Evolutionary conservation across 2,888 invertebrate genomes (phyloP).

Genomic region (Tanypteryx hageni): DNA sequence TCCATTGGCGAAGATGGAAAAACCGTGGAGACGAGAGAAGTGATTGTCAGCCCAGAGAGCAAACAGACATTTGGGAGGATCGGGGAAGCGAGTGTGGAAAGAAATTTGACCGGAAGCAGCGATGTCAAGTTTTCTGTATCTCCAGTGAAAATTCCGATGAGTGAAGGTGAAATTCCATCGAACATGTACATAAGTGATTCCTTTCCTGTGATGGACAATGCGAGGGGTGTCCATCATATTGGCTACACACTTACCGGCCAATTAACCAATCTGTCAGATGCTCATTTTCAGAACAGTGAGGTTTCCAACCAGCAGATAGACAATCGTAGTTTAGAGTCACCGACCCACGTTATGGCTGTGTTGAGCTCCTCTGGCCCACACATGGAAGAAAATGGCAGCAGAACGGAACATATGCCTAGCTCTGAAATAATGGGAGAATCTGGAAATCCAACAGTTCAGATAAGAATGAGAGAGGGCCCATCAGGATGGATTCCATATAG

Average conservation of each 20-base stretch:
- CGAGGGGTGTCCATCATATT: constrained; percentile 10
- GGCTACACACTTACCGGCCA: background rate
- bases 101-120: constrained; percentile 63
- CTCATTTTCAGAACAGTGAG: background rate
- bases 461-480: constrained; percentile 39
- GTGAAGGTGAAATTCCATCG: background rate
- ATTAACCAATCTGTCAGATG: background rate
- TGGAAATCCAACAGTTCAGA: constrained; percentile 45
- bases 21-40: constrained; percentile 67
- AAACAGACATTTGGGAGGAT: constrained; percentile 49
- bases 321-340: background rate
- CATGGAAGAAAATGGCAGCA: constrained; percentile 8
- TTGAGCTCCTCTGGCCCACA: background rate
- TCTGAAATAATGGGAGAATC: constrained; percentile 22
- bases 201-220: background rate
- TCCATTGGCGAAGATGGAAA: constrained; percentile 71
- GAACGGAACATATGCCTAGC: background rate
- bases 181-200: constrained; percentile 40
- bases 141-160: constrained; percentile 15
- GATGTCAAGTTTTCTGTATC: constrained; percentile 33
- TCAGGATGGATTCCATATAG: constrained; percentile 70
- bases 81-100: constrained; percentile 2
- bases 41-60: constrained; percentile 66
- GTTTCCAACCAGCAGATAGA: background rate
- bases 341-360: background rate